A percentile compares a stretch with the other conserved stretches of the same genome.
phyloP scores from a whole-genome alignment of 2,113 vertebrate species.

The Litocranius walleri region DNA sequence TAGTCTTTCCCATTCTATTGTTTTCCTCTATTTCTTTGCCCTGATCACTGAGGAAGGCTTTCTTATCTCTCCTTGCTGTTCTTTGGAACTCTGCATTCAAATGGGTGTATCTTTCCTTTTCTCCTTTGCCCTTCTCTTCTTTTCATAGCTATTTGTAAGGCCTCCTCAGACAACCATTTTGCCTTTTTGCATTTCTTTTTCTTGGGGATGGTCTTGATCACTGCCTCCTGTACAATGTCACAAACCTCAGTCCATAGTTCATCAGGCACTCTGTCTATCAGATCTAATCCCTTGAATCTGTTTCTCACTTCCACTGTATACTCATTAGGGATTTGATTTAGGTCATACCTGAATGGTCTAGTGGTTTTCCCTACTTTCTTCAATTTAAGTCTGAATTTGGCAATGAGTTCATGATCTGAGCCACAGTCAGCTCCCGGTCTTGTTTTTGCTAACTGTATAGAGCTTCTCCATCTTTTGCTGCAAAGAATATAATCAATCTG shows the following conservation, averaged over 20 bases:
- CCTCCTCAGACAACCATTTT: not conserved
- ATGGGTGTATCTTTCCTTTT: not conserved
- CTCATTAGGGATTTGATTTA: not conserved
- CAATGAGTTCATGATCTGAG: not conserved
- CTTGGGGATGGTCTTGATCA: not conserved
- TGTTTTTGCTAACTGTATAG: not conserved
- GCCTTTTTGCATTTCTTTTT: not conserved
- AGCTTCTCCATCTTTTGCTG: not conserved
- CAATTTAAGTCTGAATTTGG: not conserved
- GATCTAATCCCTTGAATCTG: not conserved
- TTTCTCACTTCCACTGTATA: not conserved
- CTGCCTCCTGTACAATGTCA: not conserved
- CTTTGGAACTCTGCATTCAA: not conserved
- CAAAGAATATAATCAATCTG: not conserved
- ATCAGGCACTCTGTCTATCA: not conserved
- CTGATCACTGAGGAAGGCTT: not conserved
- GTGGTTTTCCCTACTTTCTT: not conserved
- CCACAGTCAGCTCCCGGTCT: not conserved
- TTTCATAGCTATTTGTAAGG: not conserved
- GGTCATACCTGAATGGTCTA: not conserved
- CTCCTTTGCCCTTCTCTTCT: not conserved
- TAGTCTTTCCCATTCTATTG: not conserved
- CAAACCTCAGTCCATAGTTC: rapidly evolving
- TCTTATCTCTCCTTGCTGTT: not conserved
- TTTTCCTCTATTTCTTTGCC: not conserved